Evolutionary conservation across 64 coral and sea anemone species (phyloP).

Genomic region (Exaiptasia diaphana): DNA sequence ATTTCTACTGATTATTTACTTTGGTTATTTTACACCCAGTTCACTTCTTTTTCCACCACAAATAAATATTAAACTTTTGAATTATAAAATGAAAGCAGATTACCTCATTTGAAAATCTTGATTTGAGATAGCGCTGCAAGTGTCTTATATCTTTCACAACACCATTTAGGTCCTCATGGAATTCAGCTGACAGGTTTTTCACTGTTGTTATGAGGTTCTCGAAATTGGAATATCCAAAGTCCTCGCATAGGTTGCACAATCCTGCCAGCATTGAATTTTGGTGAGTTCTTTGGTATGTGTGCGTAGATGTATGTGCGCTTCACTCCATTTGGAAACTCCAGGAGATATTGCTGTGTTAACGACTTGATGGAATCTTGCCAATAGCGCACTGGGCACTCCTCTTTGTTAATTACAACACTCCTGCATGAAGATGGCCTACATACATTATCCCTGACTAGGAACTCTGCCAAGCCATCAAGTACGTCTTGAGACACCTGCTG

Average conservation of each 20-base stretch:
- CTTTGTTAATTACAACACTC: conserved; percentile 25
- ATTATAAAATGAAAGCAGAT: too few relatives aligned
- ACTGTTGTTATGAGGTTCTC: not conserved
- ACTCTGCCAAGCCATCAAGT: not conserved
- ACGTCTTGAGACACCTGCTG: not conserved
- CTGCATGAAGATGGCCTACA: conserved; percentile 23
- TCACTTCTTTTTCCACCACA: too few relatives aligned
- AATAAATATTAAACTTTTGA: too few relatives aligned
- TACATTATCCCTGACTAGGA: conserved; percentile 6
- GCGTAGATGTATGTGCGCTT: conserved; percentile 27
- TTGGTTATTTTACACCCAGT: too few relatives aligned
- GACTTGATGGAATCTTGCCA: conserved; percentile 28
- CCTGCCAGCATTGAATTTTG: conserved; percentile 50
- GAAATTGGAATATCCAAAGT: conserved; percentile 22
- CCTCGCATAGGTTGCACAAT: conserved; percentile 28
- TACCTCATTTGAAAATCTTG: conserved; percentile 22
- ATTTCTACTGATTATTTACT: too few relatives aligned
- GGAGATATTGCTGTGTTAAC: not conserved
- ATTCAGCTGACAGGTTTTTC: not conserved
- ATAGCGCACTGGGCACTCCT: conserved; percentile 21
- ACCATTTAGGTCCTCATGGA: not conserved
- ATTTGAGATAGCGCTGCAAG: conserved; percentile 38
- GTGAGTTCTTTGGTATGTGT: conserved; percentile 36
- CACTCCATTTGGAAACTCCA: conserved; percentile 12
- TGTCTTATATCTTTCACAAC: not conserved